A percentile compares a stretch with the other conserved stretches of the same genome.
phyloP scores from a whole-genome alignment of 2,797 vertebrate genomes.

The Enteromius thamalakanensis region DNA sequence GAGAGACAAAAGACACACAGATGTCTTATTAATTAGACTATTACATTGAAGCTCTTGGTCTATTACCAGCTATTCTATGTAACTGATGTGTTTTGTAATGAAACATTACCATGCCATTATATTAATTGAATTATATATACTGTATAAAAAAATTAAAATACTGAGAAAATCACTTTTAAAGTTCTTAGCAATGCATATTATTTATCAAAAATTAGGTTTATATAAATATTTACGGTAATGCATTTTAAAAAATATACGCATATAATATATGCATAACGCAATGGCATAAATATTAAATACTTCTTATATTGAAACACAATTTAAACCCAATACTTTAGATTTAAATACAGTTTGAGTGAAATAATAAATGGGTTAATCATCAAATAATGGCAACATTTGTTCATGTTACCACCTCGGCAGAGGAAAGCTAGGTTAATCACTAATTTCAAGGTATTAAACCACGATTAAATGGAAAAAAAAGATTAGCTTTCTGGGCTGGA shows the following conservation, averaged over 20 bases:
- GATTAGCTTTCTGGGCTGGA: neutral
- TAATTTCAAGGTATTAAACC: neutral
- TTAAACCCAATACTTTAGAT: neutral
- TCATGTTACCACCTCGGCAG: neutral
- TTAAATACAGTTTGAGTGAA: neutral
- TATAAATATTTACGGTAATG: no score
- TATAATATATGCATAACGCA: no score
- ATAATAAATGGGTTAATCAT: neutral
- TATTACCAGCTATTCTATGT: neutral
- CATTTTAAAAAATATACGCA: no score
- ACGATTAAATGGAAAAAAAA: neutral
- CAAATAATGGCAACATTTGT: conserved; percentile 5
- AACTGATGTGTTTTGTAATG: neutral
- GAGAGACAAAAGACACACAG: conserved; percentile 25
- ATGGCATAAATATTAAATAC: no score
- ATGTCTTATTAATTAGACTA: neutral
- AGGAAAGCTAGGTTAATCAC: neutral
- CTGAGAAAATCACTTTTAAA: no score
- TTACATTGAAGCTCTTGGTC: neutral
- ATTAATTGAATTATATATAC: no score
- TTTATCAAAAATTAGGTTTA: no score
- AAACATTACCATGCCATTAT: no score
- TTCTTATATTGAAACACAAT: neutral
- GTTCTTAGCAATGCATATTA: no score
- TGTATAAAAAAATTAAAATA: no score